A percentile compares a stretch with the other conserved stretches of the same genome.
Evolutionary conservation across 2,113 vertebrate genomes (phyloP).

Genomic region (Gobius niger): DNA sequence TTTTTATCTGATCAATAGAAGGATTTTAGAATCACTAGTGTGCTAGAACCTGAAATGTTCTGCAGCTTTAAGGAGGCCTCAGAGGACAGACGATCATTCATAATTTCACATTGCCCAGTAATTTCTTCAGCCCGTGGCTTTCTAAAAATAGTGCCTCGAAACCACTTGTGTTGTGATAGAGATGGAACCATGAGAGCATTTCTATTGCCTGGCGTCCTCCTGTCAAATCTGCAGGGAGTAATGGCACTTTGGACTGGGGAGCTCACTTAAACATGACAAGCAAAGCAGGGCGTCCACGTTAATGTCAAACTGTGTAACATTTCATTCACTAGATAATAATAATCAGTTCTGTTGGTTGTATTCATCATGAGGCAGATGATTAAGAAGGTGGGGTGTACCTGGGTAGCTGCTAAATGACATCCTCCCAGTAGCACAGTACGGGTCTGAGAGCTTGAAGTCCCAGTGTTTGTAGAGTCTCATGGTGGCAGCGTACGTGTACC

Average conservation of each 20-base stretch:
- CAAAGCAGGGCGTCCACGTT: slow-evolving; percentile 13
- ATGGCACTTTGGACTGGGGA: slow-evolving; percentile 21
- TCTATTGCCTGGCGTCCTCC: slow-evolving; percentile 28
- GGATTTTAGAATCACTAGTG: too few species aligned
- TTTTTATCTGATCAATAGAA: too few species aligned
- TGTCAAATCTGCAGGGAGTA: slow-evolving; percentile 43
- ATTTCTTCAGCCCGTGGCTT: slow-evolving; percentile 21
- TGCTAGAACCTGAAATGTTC: neutral
- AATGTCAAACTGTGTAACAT: neutral
- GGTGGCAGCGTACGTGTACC: slow-evolving; percentile 90
- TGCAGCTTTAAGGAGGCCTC: slow-evolving; percentile 10
- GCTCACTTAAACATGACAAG: slow-evolving; percentile 1
- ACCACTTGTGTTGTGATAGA: slow-evolving; percentile 54
- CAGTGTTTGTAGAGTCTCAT: slow-evolving; percentile 93
- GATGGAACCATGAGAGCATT: slow-evolving; percentile 52
- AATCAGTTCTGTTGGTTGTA: neutral
- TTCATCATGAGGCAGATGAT: neutral
- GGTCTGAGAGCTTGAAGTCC: slow-evolving; percentile 85
- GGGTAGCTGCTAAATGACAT: slow-evolving; percentile 95
- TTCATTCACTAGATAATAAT: too few species aligned
- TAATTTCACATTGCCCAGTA: slow-evolving; percentile 43
- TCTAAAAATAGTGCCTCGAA: slow-evolving; percentile 64
- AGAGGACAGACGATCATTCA: slow-evolving; percentile 25
- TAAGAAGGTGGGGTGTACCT: slow-evolving; percentile 52
- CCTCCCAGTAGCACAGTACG: slow-evolving; percentile 76